Conservation (phyloP, 2,888 invertebrate species). For the Macrosoma leucophasiata region DNA sequence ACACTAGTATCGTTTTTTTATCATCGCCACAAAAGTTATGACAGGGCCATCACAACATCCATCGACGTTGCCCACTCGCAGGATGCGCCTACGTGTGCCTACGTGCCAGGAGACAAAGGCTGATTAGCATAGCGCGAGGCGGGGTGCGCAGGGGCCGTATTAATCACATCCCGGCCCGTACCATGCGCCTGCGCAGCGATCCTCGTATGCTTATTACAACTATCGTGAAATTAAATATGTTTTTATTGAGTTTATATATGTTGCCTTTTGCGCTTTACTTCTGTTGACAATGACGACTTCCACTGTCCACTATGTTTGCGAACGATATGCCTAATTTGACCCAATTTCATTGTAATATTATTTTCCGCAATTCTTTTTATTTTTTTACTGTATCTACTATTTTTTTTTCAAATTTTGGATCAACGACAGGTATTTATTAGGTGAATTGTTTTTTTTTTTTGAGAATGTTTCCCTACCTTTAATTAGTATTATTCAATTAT, state of each 20-base stretch:
- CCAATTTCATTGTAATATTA: no score
- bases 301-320: no score
- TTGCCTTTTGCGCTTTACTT: slow-evolving; percentile 15
- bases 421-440: no score
- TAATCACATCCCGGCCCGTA: slow-evolving; percentile 54
- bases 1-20: no score
- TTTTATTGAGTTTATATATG: no score
- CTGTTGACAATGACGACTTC: slow-evolving; percentile 15
- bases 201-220: slow-evolving; percentile 17
- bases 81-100: slow-evolving; percentile 63
- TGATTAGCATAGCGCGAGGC: slow-evolving; percentile 53
- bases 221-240: slow-evolving; percentile 18
- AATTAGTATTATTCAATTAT: no score
- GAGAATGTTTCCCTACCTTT: no score
- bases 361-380: slow-evolving; percentile 2
- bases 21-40: no score
- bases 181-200: slow-evolving; percentile 37
- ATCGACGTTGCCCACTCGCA: slow-evolving; percentile 55
- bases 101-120: slow-evolving; percentile 57
- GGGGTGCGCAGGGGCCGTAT: slow-evolving; percentile 47
- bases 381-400: no score
- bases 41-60: slow-evolving; percentile 48
- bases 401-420: no score
- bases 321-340: no score
- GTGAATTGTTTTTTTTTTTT: no score